Conservation (phyloP, 2,888 invertebrate genomes). For the Watsonalla binaria region DNA sequence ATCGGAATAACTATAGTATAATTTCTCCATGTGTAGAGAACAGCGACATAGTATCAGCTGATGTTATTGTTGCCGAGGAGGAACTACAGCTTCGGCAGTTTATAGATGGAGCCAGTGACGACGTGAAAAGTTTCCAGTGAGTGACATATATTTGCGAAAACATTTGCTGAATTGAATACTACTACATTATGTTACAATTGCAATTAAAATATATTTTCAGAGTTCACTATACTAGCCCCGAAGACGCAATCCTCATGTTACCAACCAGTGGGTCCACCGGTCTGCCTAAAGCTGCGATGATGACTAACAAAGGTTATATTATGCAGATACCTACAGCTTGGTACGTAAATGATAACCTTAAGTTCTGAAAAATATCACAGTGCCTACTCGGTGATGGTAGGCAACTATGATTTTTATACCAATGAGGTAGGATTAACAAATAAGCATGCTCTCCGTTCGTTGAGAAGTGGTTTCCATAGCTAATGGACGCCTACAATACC, state of each 20-base stretch:
- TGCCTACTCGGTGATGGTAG: too few relatives aligned
- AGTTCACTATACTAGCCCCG: conserved; percentile 27
- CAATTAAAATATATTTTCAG: conserved; percentile 18
- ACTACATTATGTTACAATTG: background rate
- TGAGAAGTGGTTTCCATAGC: too few relatives aligned
- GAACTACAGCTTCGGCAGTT: conserved; percentile 23
- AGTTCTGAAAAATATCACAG: too few relatives aligned
- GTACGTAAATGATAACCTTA: conserved; percentile 24
- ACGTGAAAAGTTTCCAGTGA: conserved; percentile 27
- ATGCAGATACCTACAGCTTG: conserved; percentile 38
- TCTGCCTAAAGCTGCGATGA: conserved; percentile 44
- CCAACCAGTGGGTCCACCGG: conserved; percentile 64
- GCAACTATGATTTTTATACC: too few relatives aligned
- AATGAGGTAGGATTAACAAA: too few relatives aligned
- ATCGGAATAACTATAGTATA: conserved; percentile 22
- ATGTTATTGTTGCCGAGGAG: conserved; percentile 22
- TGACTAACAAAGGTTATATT: conserved; percentile 39
- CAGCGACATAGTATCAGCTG: conserved; percentile 5
- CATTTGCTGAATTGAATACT: too few relatives aligned
- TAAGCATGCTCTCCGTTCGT: too few relatives aligned
- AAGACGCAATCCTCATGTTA: conserved; percentile 32
- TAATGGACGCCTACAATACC: too few relatives aligned
- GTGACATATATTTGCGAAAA: conserved; percentile 1
- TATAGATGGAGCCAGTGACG: conserved; percentile 18
- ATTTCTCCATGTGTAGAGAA: conserved; percentile 13